A percentile compares a stretch with the other conserved stretches of the same genome.
phyloP scores from a whole-genome alignment of 2,888 invertebrate genomes.

The Lobophora halterata region DNA sequence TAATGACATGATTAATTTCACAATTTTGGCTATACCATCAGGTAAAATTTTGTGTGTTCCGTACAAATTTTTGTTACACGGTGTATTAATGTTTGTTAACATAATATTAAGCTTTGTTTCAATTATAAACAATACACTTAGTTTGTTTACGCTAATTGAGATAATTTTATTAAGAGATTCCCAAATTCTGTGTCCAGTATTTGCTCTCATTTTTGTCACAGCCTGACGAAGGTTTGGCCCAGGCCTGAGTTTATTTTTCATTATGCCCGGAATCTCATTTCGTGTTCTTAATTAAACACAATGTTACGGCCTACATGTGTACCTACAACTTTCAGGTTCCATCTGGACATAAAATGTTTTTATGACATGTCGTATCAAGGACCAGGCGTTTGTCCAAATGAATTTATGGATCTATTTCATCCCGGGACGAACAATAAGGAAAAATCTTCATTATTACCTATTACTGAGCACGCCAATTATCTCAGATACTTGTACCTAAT shows the following conservation, averaged over 20 bases:
- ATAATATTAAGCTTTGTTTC: constrained; percentile 16
- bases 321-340: constrained; percentile 19
- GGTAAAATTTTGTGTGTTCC: neutral
- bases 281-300: constrained; percentile 38
- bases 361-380: constrained; percentile 15
- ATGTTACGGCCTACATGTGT: constrained; percentile 23
- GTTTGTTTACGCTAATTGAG: constrained; percentile 30
- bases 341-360: constrained; percentile 4
- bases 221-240: constrained; percentile 31
- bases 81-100: constrained; percentile 1
- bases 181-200: constrained; percentile 29
- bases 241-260: constrained; percentile 40
- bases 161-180: constrained; percentile 29
- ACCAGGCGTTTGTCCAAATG: constrained; percentile 12
- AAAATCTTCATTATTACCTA: constrained; percentile 24
- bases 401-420: constrained; percentile 15
- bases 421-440: constrained; percentile 4
- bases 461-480: no score
- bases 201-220: constrained; percentile 34
- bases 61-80: neutral
- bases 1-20: no score
- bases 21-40: no score
- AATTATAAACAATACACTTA: constrained; percentile 29
- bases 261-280: constrained; percentile 39
- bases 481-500: no score